Percentiles rank a stretch among this genome's conserved stretches.
These are phyloP conservation scores for Blennius ocellaris DNA, from an alignment of 2,113 vertebrate genomes.

Conservation along the genomic window DNA sequence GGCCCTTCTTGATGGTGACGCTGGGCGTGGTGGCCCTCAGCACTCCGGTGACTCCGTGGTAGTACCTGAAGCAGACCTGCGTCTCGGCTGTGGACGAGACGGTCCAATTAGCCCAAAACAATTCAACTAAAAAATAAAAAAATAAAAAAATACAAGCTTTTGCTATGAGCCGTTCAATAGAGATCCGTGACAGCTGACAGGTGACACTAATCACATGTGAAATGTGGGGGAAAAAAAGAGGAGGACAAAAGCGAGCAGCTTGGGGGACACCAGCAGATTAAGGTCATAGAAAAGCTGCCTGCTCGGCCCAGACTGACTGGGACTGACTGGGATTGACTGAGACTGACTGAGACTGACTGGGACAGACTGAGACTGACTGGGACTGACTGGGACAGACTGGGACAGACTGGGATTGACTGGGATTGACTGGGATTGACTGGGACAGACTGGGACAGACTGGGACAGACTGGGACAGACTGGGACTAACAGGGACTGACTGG, in stretches of 20 bases:
- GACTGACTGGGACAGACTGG: too few relatives aligned
- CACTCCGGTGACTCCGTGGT: constrained; percentile 93
- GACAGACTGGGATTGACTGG: constrained; percentile 27
- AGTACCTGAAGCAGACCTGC: constrained; percentile 98
- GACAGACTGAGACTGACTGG: constrained; percentile 20
- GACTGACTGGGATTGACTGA: constrained; percentile 20
- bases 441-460: too few relatives aligned
- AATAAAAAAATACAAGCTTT: too few relatives aligned
- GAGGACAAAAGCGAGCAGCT: constrained; percentile 13
- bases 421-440: constrained; percentile 21
- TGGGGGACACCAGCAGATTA: constrained; percentile 27
- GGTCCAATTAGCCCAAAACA: background rate
- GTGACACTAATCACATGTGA: background rate
- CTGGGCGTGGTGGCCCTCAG: constrained; percentile 94
- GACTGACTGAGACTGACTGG: constrained; percentile 14
- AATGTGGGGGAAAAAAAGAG: constrained; percentile 2
- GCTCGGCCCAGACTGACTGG: constrained; percentile 16
- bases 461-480: constrained; percentile 14
- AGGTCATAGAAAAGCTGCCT: constrained; percentile 51
- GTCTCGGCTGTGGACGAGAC: constrained; percentile 89
- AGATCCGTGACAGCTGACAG: background rate
- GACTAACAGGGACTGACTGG: constrained; percentile 21
- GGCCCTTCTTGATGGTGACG: constrained; percentile 90
- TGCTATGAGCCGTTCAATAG: too few relatives aligned
- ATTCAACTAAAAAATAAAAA: too few relatives aligned